phyloP scores from a whole-genome alignment of 1,140 invertebrate genomes.

The Pseudomyrmex cubaensis region DNA sequence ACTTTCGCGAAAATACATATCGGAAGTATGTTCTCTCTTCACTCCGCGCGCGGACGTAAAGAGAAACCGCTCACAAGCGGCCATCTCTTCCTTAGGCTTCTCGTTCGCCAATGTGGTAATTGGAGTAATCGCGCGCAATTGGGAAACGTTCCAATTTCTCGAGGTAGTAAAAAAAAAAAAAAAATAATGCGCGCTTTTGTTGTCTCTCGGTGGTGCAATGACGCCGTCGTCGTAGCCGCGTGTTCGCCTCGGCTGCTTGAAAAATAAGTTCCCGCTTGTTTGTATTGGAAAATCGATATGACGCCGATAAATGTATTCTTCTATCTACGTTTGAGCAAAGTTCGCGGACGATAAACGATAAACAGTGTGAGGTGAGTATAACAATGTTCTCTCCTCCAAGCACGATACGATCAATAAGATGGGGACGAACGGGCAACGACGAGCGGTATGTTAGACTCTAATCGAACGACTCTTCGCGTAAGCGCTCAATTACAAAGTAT shows the following conservation, averaged over 20 bases:
- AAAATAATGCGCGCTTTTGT: conserved; percentile 33
- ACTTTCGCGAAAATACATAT: conserved; percentile 80
- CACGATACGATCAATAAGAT: conserved; percentile 32
- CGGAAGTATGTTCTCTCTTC: conserved; percentile 29
- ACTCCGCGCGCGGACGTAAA: neutral
- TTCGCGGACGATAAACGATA: conserved; percentile 48
- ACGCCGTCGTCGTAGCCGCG: conserved; percentile 10
- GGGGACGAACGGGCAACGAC: conserved; percentile 22
- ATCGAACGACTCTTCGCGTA: conserved; percentile 24
- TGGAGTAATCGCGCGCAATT: conserved; percentile 62
- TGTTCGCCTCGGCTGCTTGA: conserved; percentile 29
- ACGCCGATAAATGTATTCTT: conserved; percentile 42
- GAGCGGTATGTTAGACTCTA: conserved; percentile 15
- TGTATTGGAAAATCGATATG: conserved; percentile 55
- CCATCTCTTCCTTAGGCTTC: neutral
- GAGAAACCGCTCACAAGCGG: neutral
- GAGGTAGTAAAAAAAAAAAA: conserved; percentile 5
- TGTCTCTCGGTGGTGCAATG: conserved; percentile 18
- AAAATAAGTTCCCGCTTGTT: conserved; percentile 51
- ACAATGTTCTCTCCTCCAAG: conserved; percentile 35
- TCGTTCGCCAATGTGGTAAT: conserved; percentile 42
- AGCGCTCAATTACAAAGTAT: conserved; percentile 12
- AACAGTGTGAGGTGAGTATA: conserved; percentile 41
- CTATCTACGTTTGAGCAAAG: conserved; percentile 39
- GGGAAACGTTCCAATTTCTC: conserved; percentile 60